Conservation (phyloP, 2,888 invertebrate species). For the Xylota segnis region DNA sequence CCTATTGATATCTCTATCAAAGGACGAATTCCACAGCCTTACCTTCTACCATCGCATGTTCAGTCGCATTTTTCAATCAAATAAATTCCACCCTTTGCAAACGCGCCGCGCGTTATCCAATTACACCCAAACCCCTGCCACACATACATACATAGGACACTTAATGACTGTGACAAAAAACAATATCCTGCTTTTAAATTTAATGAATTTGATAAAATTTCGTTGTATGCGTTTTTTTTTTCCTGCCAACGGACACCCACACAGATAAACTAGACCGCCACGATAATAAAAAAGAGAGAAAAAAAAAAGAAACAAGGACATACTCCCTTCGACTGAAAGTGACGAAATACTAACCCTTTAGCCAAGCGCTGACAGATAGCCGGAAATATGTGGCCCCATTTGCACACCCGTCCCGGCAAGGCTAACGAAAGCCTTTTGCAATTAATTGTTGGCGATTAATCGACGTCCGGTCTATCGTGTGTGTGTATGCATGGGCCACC, state of each 20-base stretch:
- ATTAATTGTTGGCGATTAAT: slow-evolving; percentile 69
- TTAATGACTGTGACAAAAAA: slow-evolving; percentile 39
- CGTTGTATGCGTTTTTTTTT: not conserved
- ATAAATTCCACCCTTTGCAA: slow-evolving; percentile 25
- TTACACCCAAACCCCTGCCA: slow-evolving; percentile 8
- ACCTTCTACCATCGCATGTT: slow-evolving; percentile 24
- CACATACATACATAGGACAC: not conserved
- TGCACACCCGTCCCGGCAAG: slow-evolving; percentile 50
- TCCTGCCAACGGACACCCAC: not conserved
- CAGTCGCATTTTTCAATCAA: slow-evolving; percentile 24
- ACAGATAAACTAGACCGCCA: not conserved
- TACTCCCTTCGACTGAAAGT: slow-evolving; percentile 36
- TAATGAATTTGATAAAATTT: slow-evolving; percentile 50
- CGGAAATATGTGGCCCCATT: slow-evolving; percentile 63
- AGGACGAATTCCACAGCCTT: not conserved
- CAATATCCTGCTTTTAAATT: slow-evolving; percentile 37
- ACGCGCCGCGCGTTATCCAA: slow-evolving; percentile 24
- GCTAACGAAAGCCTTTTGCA: slow-evolving; percentile 60
- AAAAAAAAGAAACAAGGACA: no score
- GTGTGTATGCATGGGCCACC: slow-evolving; percentile 21
- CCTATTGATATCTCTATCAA: slow-evolving; percentile 9
- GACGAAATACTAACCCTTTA: slow-evolving; percentile 63
- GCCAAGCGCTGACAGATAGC: slow-evolving; percentile 58
- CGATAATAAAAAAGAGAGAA: no score
- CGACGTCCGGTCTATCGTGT: slow-evolving; percentile 49